These are phyloP conservation scores for Oikopleura albicans DNA, from an alignment of 23 tunicate species.

Conservation along the genomic window DNA sequence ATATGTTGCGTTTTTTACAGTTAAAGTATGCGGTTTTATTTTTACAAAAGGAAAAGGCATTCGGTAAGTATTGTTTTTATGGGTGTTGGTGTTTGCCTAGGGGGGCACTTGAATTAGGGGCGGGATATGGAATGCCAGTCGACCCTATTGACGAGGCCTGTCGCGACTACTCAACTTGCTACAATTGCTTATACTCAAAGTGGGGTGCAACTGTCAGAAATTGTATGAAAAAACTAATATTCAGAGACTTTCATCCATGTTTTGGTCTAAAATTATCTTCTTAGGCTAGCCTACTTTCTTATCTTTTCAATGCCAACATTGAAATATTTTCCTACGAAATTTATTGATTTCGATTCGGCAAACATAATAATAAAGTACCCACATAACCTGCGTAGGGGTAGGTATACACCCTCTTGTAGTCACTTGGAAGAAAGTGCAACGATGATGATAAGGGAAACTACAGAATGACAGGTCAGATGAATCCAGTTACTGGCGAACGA, in stretches of 20 bases:
- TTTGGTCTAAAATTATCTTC: too few relatives aligned
- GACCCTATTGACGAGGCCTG: not conserved
- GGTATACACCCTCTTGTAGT: too few relatives aligned
- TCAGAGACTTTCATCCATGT: too few relatives aligned
- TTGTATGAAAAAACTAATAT: too few relatives aligned
- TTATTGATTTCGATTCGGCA: too few relatives aligned
- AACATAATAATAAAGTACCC: too few relatives aligned
- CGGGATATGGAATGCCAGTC: conserved; percentile 6
- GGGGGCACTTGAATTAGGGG: not conserved
- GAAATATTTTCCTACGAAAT: too few relatives aligned
- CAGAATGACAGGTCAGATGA: conserved; percentile 2
- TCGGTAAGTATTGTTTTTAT: conserved; percentile 3
- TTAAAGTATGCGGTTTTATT: not conserved
- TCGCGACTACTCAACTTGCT: not conserved
- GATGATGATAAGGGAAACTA: not conserved
- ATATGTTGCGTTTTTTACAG: not conserved
- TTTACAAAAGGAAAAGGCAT: not conserved
- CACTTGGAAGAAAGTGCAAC: not conserved
- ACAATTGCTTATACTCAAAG: not conserved
- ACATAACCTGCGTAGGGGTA: too few relatives aligned
- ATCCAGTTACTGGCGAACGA: not conserved
- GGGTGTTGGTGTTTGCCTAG: conserved; percentile 17
- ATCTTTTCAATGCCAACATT: too few relatives aligned
- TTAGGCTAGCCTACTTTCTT: too few relatives aligned
- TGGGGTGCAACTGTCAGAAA: too few relatives aligned